phyloP scores from a whole-genome alignment of 2,113 vertebrate genomes.

The Numida meleagris region DNA sequence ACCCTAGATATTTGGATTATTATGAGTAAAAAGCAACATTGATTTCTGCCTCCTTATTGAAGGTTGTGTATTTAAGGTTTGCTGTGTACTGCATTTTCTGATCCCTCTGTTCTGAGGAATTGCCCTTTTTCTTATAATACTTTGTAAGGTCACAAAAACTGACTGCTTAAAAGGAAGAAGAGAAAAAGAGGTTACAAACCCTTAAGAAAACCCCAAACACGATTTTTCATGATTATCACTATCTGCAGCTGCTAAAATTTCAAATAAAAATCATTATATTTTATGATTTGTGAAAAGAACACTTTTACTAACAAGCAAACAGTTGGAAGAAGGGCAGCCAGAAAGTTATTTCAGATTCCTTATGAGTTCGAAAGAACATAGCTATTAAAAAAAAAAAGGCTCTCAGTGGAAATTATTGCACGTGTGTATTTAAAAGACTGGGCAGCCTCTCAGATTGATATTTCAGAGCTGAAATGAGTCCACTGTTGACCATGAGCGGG shows the following conservation, averaged over 20 bases:
- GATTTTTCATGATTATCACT: not conserved
- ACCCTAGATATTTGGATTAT: conserved; percentile 19
- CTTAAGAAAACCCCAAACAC: not conserved
- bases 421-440: not conserved
- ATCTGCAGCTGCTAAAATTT: not conserved
- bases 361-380: not conserved
- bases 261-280: not conserved
- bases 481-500: accelerated
- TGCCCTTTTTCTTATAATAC: not conserved
- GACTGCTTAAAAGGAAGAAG: not conserved
- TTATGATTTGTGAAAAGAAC: not conserved
- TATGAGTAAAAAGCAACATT: not conserved
- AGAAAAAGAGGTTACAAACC: not conserved
- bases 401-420: not conserved
- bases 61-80: not conserved
- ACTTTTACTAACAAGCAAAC: not conserved
- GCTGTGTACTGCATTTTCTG: not conserved
- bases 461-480: not conserved
- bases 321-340: not conserved
- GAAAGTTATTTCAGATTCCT: not conserved
- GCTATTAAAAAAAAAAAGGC: not conserved
- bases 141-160: not conserved
- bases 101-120: not conserved
- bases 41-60: not conserved
- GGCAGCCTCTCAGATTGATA: not conserved